phyloP scores from a whole-genome alignment of 2,113 vertebrate genomes.

The zebrafish (Danio rerio) region GRCz12tu NC_133182.1:50215501-50216000 shows the following conservation, averaged over 20 bases:
- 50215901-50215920: background rate
- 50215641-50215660: slow-evolving; percentile 70
- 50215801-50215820: slow-evolving; percentile 99
- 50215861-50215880: slow-evolving; percentile 99
- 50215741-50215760: slow-evolving; percentile 97
- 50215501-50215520: slow-evolving; percentile 86
- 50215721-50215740: slow-evolving; percentile 97
- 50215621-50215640: slow-evolving; percentile 81
- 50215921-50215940: background rate
- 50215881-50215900: slow-evolving; percentile 70
- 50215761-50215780: slow-evolving; percentile 98
- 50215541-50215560: background rate
- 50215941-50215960: no score
- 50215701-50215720: slow-evolving; percentile 91
- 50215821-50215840: slow-evolving; percentile 97
- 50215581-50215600: slow-evolving; percentile 94
- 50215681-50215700: slow-evolving; percentile 76
- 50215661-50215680: slow-evolving; percentile 68
- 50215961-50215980: no score
- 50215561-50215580: background rate
- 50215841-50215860: slow-evolving; percentile 96
- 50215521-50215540: background rate
- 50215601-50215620: slow-evolving; percentile 81
- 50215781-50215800: slow-evolving; percentile 97
- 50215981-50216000: no score